Conservation (phyloP, 2,113 vertebrate species). For the Bubo blakistoni region DNA sequence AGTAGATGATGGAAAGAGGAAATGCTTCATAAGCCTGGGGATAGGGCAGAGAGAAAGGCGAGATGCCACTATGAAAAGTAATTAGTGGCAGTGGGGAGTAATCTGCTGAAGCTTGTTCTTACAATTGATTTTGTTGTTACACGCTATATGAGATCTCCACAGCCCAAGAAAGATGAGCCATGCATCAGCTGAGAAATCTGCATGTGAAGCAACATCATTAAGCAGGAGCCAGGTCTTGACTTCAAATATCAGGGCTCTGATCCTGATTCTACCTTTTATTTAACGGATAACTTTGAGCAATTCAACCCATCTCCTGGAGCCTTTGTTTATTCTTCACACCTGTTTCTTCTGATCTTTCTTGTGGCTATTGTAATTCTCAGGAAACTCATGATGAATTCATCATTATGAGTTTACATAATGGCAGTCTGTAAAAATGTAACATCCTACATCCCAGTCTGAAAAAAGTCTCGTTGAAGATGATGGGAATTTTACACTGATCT, state of each 20-base stretch:
- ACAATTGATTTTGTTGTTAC: conserved; percentile 8
- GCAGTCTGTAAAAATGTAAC: background rate
- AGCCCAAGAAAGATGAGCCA: background rate
- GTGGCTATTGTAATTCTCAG: background rate
- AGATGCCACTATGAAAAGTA: background rate
- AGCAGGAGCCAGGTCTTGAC: background rate
- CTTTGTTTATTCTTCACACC: background rate
- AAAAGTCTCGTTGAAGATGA: background rate
- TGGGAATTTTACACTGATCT: background rate
- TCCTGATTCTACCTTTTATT: background rate
- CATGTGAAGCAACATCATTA: background rate
- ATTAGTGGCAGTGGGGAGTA: background rate
- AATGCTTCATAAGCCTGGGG: background rate
- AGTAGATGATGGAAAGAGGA: background rate
- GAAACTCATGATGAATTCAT: background rate
- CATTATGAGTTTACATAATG: background rate
- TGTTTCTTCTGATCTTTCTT: background rate
- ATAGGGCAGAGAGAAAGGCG: background rate
- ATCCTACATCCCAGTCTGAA: background rate
- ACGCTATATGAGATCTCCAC: background rate
- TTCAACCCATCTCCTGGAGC: background rate
- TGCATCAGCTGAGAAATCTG: background rate
- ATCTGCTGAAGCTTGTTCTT: background rate
- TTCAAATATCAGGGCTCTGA: background rate
- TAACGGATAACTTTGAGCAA: background rate